These are phyloP conservation scores for Rhamphomyia laevipes DNA, from an alignment of 2,888 invertebrate genomes.

Conservation along the genomic window DNA sequence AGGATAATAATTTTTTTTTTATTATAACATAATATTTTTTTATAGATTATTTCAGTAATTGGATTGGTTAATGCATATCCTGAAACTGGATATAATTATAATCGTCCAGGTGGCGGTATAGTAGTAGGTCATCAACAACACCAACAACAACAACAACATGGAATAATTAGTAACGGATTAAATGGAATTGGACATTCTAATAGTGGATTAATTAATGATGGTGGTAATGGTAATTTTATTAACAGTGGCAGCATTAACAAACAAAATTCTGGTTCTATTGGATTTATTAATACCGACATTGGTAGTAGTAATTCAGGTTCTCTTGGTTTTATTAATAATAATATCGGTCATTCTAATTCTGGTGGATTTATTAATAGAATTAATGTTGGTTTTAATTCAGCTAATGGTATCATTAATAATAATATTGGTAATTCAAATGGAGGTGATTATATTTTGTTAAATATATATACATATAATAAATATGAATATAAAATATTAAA, in stretches of 20 bases:
- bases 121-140: constrained; percentile 26
- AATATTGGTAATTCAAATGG: constrained; percentile 18
- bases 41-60: no score
- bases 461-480: neutral
- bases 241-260: constrained; percentile 17
- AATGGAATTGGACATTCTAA: constrained; percentile 19
- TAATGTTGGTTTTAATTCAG: no score
- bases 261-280: constrained; percentile 4
- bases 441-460: neutral
- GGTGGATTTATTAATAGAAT: no score
- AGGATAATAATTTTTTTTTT: no score
- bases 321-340: no score
- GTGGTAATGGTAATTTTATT: constrained; percentile 18
- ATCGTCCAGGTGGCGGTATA: constrained; percentile 36
- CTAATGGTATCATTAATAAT: neutral
- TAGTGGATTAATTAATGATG: constrained; percentile 16
- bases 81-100: constrained; percentile 38
- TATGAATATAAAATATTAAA: neutral
- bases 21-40: no score
- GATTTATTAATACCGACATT: no score
- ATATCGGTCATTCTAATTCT: no score
- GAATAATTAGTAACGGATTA: constrained; percentile 19
- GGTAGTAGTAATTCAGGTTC: constrained; percentile 1
- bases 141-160: neutral
- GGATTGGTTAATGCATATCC: constrained; percentile 15